These are phyloP conservation scores for Galleria mellonella DNA, from an alignment of 1,140 invertebrate species.

Conservation along the genomic window DNA sequence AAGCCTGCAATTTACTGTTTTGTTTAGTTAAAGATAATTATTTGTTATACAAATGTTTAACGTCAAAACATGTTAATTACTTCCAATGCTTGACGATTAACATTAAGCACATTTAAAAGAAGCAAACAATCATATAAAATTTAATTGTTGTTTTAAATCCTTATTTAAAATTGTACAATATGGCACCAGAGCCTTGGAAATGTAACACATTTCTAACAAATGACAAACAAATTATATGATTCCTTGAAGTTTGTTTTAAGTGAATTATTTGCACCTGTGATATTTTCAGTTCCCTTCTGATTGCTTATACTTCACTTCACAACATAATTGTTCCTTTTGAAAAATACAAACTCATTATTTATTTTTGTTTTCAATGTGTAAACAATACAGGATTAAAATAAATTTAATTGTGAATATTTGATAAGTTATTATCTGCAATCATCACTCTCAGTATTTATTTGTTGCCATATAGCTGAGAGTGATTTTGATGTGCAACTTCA, in stretches of 20 bases:
- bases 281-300: slow-evolving; percentile 58
- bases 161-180: not conserved
- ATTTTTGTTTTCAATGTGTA: slow-evolving; percentile 11
- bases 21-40: no score
- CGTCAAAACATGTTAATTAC: no score
- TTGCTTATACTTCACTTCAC: slow-evolving; percentile 44
- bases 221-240: not conserved
- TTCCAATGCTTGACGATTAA: no score
- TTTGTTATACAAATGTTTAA: no score
- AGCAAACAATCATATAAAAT: no score
- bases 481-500: not conserved
- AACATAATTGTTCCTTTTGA: not conserved
- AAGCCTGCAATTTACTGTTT: no score
- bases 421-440: slow-evolving; percentile 11
- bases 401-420: slow-evolving; percentile 6
- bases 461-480: slow-evolving; percentile 47
- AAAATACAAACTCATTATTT: not conserved
- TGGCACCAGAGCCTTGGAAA: not conserved
- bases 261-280: slow-evolving; percentile 65
- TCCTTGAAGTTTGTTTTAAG: slow-evolving; percentile 17
- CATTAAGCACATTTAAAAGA: no score
- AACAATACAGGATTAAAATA: not conserved
- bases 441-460: slow-evolving; percentile 46
- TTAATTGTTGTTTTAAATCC: no score
- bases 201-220: not conserved